Evolutionary conservation across 2,888 invertebrate genomes (phyloP).

Genomic region (Tetropium fuscum): DNA sequence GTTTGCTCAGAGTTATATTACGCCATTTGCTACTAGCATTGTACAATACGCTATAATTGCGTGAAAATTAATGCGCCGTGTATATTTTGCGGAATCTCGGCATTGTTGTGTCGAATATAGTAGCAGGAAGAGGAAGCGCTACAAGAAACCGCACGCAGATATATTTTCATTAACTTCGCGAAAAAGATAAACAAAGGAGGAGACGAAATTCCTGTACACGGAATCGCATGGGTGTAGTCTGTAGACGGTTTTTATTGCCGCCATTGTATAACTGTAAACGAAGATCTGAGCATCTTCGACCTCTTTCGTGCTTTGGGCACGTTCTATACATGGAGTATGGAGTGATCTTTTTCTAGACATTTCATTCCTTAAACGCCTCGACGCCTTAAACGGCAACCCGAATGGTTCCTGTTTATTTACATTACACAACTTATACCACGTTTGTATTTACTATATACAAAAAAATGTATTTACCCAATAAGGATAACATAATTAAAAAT

Average conservation of each 20-base stretch:
- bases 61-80: not conserved
- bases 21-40: not conserved
- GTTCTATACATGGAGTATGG: slow-evolving; percentile 14
- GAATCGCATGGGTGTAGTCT: not conserved
- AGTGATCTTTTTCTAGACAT: slow-evolving; percentile 9
- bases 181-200: not conserved
- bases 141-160: not conserved
- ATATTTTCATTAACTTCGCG: not conserved
- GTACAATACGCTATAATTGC: not conserved
- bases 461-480: too few relatives aligned
- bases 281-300: slow-evolving; percentile 8
- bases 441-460: too few relatives aligned
- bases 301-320: not conserved
- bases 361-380: slow-evolving; percentile 19
- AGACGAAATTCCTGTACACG: not conserved
- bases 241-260: not conserved
- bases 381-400: slow-evolving; percentile 28
- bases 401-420: not conserved
- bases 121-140: not conserved
- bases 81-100: not conserved
- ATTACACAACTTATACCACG: not conserved
- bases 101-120: not conserved
- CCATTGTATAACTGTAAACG: slow-evolving; percentile 14
- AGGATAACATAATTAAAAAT: too few relatives aligned
- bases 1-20: not conserved